Conservation (phyloP, 2,888 invertebrate genomes). For the Cheilosia pagana region DNA sequence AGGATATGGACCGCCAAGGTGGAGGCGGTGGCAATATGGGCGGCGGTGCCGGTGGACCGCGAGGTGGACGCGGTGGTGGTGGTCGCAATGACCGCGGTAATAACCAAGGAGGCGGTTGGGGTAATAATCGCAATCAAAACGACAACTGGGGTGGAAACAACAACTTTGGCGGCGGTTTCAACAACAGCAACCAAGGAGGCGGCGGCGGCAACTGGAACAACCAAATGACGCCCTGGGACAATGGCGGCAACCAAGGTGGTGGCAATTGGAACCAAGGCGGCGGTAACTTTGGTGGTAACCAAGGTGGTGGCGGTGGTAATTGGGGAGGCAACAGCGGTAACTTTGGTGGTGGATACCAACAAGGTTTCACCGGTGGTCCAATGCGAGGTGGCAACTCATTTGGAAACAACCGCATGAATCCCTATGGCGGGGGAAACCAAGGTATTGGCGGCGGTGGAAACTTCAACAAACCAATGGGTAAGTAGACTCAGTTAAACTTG, state of each 20-base stretch:
- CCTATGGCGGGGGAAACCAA: slow-evolving; percentile 79
- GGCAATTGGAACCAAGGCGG: slow-evolving; percentile 71
- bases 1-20: slow-evolving; percentile 89
- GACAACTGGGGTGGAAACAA: slow-evolving; percentile 77
- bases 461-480: slow-evolving; percentile 66
- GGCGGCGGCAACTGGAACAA: slow-evolving; percentile 77
- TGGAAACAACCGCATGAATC: slow-evolving; percentile 80
- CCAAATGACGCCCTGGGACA: slow-evolving; percentile 81
- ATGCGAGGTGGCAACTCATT: slow-evolving; percentile 78
- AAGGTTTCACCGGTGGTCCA: slow-evolving; percentile 79
- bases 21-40: slow-evolving; percentile 84
- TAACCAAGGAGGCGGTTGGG: slow-evolving; percentile 65
- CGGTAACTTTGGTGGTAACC: slow-evolving; percentile 65
- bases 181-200: slow-evolving; percentile 77
- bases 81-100: slow-evolving; percentile 69
- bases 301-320: slow-evolving; percentile 68
- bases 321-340: slow-evolving; percentile 78
- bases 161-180: slow-evolving; percentile 75
- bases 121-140: slow-evolving; percentile 78
- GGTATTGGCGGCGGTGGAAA: slow-evolving; percentile 73
- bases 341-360: slow-evolving; percentile 82
- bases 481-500: slow-evolving; percentile 1
- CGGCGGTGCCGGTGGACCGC: slow-evolving; percentile 80
- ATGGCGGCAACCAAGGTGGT: slow-evolving; percentile 77
- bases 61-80: slow-evolving; percentile 71